A percentile compares a stretch with the other conserved stretches of the same genome.
Conservation (phyloP, 2,888 invertebrate species). For the Drosophila macrospina region DNA sequence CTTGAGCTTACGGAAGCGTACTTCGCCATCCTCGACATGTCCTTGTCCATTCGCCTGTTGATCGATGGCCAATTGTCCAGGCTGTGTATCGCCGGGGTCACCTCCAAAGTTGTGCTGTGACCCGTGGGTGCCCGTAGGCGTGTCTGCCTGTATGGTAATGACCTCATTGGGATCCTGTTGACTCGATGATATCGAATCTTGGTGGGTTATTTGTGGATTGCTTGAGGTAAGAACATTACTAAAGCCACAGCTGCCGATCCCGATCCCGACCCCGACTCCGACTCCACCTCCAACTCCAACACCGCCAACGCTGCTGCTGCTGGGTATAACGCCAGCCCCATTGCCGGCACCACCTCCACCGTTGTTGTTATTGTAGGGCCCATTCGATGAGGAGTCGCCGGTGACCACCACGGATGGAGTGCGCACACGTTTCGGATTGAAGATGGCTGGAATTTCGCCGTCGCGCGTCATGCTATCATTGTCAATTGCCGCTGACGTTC, state of each 20-base stretch:
- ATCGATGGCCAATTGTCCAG: slow-evolving; percentile 72
- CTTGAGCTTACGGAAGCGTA: slow-evolving; percentile 82
- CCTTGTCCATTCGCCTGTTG: slow-evolving; percentile 70
- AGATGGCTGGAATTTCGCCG: slow-evolving; percentile 92
- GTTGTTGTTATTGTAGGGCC: slow-evolving; percentile 77
- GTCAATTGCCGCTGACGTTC: slow-evolving; percentile 32
- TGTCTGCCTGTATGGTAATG: slow-evolving; percentile 83
- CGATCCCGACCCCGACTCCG: not conserved
- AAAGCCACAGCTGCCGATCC: slow-evolving; percentile 74
- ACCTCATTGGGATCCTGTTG: slow-evolving; percentile 87
- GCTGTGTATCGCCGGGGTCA: slow-evolving; percentile 66
- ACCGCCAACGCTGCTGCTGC: slow-evolving; percentile 29
- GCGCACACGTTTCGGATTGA: slow-evolving; percentile 90
- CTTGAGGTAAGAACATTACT: slow-evolving; percentile 86
- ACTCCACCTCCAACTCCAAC: too few species aligned
- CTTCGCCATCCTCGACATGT: slow-evolving; percentile 67
- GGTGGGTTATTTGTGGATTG: slow-evolving; percentile 86
- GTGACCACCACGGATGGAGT: slow-evolving; percentile 90
- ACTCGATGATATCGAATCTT: slow-evolving; percentile 87
- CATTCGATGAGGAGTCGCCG: slow-evolving; percentile 87
- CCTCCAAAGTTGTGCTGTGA: slow-evolving; percentile 67
- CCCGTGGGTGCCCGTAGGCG: slow-evolving; percentile 68
- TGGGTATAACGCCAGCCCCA: slow-evolving; percentile 41
- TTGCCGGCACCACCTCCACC: slow-evolving; percentile 19
- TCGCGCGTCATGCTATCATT: slow-evolving; percentile 88